Base-by-base conservation (phyloP, 2,113 vertebrate genomes). In the Nesoenas mayeri region DNA sequence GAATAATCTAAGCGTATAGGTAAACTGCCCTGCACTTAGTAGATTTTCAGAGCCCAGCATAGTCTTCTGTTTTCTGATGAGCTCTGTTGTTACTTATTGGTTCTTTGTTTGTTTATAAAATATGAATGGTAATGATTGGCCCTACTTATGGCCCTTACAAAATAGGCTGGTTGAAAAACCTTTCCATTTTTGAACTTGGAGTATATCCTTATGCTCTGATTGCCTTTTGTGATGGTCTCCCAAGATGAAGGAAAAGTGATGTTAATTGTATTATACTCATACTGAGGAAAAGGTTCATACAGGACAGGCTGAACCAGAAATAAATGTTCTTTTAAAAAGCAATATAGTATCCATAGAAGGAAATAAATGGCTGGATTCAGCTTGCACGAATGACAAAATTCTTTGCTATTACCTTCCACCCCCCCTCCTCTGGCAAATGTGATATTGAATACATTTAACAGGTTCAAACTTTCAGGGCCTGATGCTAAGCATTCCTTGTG, bases 241-340 rank as follows among this genome's bases (percentile, higher is more conserved):
- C 24, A 64, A 65, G 57, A 67, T 32, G 72, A 44, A 47, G 16
- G 12, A 64, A n/a, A 85, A 36, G 29, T 77, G 31, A 36, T 18
- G 36, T 60, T 80, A 61, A 19, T 61, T 91, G 38, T 83, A 32
- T 21, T 57, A 10, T 65, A 21, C 3, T 3, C n/a, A 88, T 91
- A 65, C 54, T 78, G 51, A 25, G 32, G 31, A 84, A 69, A 91
- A 36, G 32, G 47, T 92, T 95, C 84, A 36, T 34, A 42, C 15
- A 77, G 70, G 57, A 89, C 25, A 73, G 44, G 12, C 77, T 89
- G 42, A 83, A 40, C 18, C 73, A 87, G 69, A 93, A 96, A 93
- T 96, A 95, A 88, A 83, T 61, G n/a, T n/a, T 15, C 66, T 96
- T 90, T 92, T 81, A 51, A 73, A 89, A 88, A 16, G 32, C 72